phyloP scores from a whole-genome alignment of 2,888 invertebrate species.

The Drosophila vallismaia region DNA sequence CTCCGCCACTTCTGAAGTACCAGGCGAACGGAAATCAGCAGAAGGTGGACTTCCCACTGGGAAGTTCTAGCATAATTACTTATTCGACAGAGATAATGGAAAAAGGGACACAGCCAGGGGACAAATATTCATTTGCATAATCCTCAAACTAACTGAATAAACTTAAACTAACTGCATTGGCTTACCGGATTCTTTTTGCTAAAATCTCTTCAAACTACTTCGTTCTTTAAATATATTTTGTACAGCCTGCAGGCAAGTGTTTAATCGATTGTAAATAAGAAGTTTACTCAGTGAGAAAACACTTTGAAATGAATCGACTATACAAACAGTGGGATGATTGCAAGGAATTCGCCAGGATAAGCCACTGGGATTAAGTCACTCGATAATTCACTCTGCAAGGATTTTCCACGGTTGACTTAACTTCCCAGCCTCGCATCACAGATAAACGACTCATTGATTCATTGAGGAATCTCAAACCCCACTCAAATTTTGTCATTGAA shows the following conservation, averaged over 20 bases:
- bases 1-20: too few relatives aligned
- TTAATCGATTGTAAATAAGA: conserved; percentile 36
- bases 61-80: conserved; percentile 68
- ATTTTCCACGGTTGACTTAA: conserved; percentile 31
- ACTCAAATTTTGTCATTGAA: conserved; percentile 25
- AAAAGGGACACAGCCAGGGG: conserved; percentile 42
- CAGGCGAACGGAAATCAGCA: too few relatives aligned
- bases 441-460: conserved; percentile 29
- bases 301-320: conserved; percentile 4
- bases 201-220: not conserved
- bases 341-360: not conserved
- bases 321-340: conserved; percentile 8
- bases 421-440: conserved; percentile 6
- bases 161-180: conserved; percentile 32
- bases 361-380: conserved; percentile 10
- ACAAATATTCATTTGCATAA: conserved; percentile 57
- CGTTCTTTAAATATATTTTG: conserved; percentile 1
- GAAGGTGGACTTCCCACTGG: too few relatives aligned
- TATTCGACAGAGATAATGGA: conserved; percentile 62
- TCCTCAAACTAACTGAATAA: conserved; percentile 32
- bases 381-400: conserved; percentile 1
- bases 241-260: conserved; percentile 4
- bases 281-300: conserved; percentile 6
- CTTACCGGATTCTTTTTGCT: conserved; percentile 16
- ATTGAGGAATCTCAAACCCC: conserved; percentile 21